Evolutionary conservation across 23 tunicate species (phyloP).

Genomic region (Halocynthia aurantium): DNA sequence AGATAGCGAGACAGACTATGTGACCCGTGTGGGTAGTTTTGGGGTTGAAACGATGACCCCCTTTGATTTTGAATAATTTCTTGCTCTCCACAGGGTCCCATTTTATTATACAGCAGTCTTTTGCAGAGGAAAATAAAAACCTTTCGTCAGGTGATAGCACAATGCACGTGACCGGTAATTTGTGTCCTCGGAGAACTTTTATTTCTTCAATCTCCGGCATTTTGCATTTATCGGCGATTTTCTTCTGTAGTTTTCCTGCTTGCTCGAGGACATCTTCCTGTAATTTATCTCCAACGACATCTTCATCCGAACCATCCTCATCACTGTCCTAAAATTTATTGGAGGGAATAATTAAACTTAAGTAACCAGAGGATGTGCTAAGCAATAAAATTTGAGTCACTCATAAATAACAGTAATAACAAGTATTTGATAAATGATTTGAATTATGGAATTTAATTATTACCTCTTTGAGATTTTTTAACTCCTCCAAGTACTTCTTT

Average conservation of each 20-base stretch:
- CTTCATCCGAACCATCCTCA: slow-evolving; percentile 38
- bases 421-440: no score
- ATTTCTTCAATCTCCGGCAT: slow-evolving; percentile 29
- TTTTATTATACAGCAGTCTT: slow-evolving; percentile 84
- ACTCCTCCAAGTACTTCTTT: slow-evolving; percentile 57
- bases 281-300: slow-evolving; percentile 62
- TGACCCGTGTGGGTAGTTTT: slow-evolving; percentile 36
- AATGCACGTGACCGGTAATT: slow-evolving; percentile 36
- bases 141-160: slow-evolving; percentile 42
- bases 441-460: no score
- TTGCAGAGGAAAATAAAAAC: slow-evolving; percentile 50
- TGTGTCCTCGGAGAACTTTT: slow-evolving; percentile 40
- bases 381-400: no score
- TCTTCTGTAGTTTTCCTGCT: slow-evolving; percentile 63
- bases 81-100: slow-evolving; percentile 21
- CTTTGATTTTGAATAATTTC: slow-evolving; percentile 7
- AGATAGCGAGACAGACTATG: slow-evolving; percentile 58
- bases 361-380: no score
- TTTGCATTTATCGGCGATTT: slow-evolving; percentile 59
- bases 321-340: not conserved
- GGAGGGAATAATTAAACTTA: no score
- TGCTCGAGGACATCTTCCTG: slow-evolving; percentile 75
- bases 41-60: slow-evolving; percentile 10
- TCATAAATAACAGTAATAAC: no score
- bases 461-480: slow-evolving; percentile 22